Evolutionary conservation across 2,888 invertebrate species (phyloP).

Genomic region (Drosophila ustulata): DNA sequence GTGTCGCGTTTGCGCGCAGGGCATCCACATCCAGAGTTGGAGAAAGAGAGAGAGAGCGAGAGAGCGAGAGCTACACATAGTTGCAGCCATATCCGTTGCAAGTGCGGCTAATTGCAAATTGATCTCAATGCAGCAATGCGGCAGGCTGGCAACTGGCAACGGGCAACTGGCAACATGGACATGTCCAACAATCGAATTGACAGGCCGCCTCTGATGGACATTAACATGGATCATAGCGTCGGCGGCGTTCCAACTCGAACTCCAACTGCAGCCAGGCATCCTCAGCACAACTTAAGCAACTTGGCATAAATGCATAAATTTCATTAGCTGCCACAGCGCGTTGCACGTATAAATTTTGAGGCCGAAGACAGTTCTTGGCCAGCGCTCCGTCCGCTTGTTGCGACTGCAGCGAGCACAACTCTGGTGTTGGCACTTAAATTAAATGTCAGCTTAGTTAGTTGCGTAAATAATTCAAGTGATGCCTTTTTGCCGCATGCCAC

Average conservation of each 20-base stretch:
- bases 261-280: conserved; percentile 23
- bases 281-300: conserved; percentile 41
- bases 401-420: not conserved
- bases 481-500: conserved; percentile 9
- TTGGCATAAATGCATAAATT: conserved; percentile 82
- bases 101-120: conserved; percentile 81
- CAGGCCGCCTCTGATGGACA: conserved; percentile 80
- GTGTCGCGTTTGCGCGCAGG: conserved; percentile 58
- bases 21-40: conserved; percentile 43
- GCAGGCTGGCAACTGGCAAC: not conserved
- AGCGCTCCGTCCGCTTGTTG: not conserved
- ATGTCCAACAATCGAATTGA: conserved; percentile 81
- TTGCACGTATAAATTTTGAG: conserved; percentile 33
- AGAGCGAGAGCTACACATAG: conserved; percentile 11
- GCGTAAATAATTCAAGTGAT: conserved; percentile 67
- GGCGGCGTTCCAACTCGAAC: conserved; percentile 27
- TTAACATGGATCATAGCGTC: conserved; percentile 79
- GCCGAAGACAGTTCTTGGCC: conserved; percentile 51
- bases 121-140: conserved; percentile 61
- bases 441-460: conserved; percentile 72
- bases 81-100: conserved; percentile 68
- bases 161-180: conserved; percentile 67
- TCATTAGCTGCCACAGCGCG: conserved; percentile 64
- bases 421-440: conserved; percentile 74
- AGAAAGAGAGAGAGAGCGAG: conserved; percentile 16